These are phyloP conservation scores for Stenotaenia linearis DNA, from an alignment of 2,888 invertebrate genomes.

Conservation along the genomic window DNA sequence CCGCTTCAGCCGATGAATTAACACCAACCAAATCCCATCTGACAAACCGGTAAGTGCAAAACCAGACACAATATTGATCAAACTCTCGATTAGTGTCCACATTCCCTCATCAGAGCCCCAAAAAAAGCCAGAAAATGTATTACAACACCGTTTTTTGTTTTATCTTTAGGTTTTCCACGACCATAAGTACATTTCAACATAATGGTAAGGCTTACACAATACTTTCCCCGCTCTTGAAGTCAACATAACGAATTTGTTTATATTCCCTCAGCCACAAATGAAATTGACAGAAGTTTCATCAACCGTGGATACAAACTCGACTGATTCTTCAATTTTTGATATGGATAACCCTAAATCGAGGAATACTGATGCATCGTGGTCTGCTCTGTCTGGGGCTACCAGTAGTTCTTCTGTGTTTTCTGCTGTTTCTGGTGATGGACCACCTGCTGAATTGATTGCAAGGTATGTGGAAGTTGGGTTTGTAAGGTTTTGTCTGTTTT, in stretches of 20 bases:
- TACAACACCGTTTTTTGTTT: too few relatives aligned
- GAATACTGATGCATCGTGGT: conserved; percentile 21
- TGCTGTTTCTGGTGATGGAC: conserved; percentile 27
- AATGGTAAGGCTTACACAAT: background rate
- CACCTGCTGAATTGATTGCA: conserved; percentile 8
- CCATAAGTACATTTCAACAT: background rate
- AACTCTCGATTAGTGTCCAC: too few relatives aligned
- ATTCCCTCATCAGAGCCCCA: too few relatives aligned
- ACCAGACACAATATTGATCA: background rate
- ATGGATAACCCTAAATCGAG: conserved; percentile 26
- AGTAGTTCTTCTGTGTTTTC: conserved; percentile 28
- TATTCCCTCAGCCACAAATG: conserved; percentile 22
- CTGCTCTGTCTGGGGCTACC: conserved; percentile 24
- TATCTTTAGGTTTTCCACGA: background rate
- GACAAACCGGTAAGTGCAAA: too few relatives aligned
- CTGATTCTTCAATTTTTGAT: conserved; percentile 30
- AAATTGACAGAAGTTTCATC: conserved; percentile 1
- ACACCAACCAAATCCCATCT: background rate
- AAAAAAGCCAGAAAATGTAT: too few relatives aligned
- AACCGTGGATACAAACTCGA: background rate
- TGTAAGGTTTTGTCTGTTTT: background rate
- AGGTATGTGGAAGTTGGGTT: background rate
- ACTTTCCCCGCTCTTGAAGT: background rate
- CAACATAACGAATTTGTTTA: background rate
- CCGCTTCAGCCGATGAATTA: background rate